Evolutionary conservation across 2,888 invertebrate species (phyloP).

Genomic region (Therioaphis trifolii): DNA sequence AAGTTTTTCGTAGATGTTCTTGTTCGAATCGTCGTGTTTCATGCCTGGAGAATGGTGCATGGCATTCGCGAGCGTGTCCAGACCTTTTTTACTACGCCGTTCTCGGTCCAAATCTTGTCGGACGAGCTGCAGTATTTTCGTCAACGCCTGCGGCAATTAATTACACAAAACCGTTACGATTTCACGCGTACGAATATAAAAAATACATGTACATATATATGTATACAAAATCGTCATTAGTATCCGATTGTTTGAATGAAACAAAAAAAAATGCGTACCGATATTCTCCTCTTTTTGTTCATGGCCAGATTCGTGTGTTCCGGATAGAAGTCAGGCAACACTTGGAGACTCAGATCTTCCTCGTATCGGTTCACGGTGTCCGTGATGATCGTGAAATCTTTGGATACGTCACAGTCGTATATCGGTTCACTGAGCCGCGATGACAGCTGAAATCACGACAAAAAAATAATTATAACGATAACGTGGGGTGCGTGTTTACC

Average conservation of each 20-base stretch:
- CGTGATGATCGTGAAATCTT: slow-evolving; percentile 65
- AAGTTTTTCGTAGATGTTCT: slow-evolving; percentile 91
- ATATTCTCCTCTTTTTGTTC: slow-evolving; percentile 89
- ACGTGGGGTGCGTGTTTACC: no score
- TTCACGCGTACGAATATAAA: no score
- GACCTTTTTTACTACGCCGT: slow-evolving; percentile 86
- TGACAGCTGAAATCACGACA: slow-evolving; percentile 72
- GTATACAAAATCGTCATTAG: no score
- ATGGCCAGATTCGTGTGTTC: slow-evolving; percentile 93
- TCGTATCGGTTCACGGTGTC: slow-evolving; percentile 41
- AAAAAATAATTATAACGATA: neutral
- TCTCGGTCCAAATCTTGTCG: slow-evolving; percentile 91
- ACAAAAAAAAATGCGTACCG: no score
- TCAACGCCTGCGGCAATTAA: slow-evolving; percentile 75
- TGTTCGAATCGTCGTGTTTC: slow-evolving; percentile 88
- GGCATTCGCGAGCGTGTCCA: slow-evolving; percentile 83
- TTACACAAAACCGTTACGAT: no score
- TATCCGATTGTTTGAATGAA: no score
- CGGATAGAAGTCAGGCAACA: slow-evolving; percentile 93
- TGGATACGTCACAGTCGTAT: slow-evolving; percentile 71
- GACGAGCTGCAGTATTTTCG: slow-evolving; percentile 86
- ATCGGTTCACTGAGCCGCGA: slow-evolving; percentile 79
- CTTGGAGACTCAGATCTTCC: slow-evolving; percentile 65
- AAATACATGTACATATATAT: no score
- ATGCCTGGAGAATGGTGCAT: slow-evolving; percentile 87